Percentiles rank a stretch among this genome's conserved stretches.
These are phyloP conservation scores for Drosophila littoralis DNA, from an alignment of 1,140 invertebrate genomes.

Conservation along the genomic window DNA sequence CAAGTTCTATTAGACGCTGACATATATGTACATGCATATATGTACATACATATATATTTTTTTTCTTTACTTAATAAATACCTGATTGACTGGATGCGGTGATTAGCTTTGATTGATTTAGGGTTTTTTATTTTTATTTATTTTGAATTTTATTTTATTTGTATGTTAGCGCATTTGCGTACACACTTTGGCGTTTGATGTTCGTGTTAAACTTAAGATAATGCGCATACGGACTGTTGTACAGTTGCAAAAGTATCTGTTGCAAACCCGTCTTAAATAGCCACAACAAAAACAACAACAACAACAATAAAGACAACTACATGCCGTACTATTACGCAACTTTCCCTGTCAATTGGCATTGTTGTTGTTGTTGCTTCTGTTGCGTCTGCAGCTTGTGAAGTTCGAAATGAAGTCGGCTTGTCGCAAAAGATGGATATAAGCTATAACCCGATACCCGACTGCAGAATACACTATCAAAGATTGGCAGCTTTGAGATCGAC, in stretches of 20 bases:
- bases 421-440: slow-evolving; percentile 11
- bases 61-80: slow-evolving; percentile 20
- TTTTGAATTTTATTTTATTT: slow-evolving; percentile 26
- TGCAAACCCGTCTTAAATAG: slow-evolving; percentile 54
- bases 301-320: slow-evolving; percentile 11
- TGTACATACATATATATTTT: background rate
- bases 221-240: slow-evolving; percentile 50
- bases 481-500: slow-evolving; percentile 15
- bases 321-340: slow-evolving; percentile 49
- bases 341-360: slow-evolving; percentile 51
- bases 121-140: slow-evolving; percentile 1
- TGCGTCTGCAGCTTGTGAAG: slow-evolving; percentile 2
- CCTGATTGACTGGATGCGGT: slow-evolving; percentile 27
- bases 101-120: slow-evolving; percentile 76
- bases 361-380: background rate
- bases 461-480: background rate
- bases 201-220: slow-evolving; percentile 22
- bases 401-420: slow-evolving; percentile 7
- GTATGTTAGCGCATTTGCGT: slow-evolving; percentile 44
- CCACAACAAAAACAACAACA: slow-evolving; percentile 7
- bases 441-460: background rate
- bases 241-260: slow-evolving; percentile 35
- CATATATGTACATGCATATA: background rate
- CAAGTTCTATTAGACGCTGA: background rate
- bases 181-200: slow-evolving; percentile 22